Base-by-base conservation (phyloP, 23 tunicate genomes). In the Ascidia mentula region DNA sequence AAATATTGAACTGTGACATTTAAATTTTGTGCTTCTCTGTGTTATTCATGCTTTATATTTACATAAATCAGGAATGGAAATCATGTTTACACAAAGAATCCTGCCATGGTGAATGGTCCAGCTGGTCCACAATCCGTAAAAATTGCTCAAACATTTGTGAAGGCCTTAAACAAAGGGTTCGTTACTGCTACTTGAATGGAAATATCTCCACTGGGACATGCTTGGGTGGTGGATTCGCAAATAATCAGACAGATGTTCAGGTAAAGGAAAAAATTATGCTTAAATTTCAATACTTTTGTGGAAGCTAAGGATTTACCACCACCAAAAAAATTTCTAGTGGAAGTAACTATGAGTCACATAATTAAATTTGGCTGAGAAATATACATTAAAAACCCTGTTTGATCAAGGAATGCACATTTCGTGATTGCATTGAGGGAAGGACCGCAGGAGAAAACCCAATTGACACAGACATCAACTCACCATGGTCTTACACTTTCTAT, bases 81-180 rank as follows among this genome's bases (percentile, higher is more conserved):
- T 17, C 36, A 37, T 80, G 84, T 69, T 59, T 80, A 0, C 53
- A 80, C 36, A 45, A 80, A 28, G 0, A 31, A 9, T 39, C 84
- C 5, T 80, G 84, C 37, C 37, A 32, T 40, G 84, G 84, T 22
- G 46, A 80, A 18, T 80, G 84, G 84, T 65, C 84, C 34, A 24
- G 7, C 6, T 80, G 84, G 84, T 37, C 75, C 18, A 45, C 36
- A 0, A n/a, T 39, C 5, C 0, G 18, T 18, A 36, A 35, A 30
- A 38, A 80, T 8, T 80, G 84, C 32, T 13, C 32, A 1, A 32
- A 37, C 34, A 20, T 32, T 69, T 80, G 84, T 37, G 15, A 31
- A 36, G 75, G 75, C n/a, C n/a, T 31, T n/a, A 69, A 36, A 69
- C 35, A 12, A 80, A 34, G 84, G 32, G 17, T 31, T 22, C 28